These are phyloP conservation scores for Osmerus eperlanus DNA, from an alignment of 2,113 vertebrate genomes.

Conservation along the genomic window DNA sequence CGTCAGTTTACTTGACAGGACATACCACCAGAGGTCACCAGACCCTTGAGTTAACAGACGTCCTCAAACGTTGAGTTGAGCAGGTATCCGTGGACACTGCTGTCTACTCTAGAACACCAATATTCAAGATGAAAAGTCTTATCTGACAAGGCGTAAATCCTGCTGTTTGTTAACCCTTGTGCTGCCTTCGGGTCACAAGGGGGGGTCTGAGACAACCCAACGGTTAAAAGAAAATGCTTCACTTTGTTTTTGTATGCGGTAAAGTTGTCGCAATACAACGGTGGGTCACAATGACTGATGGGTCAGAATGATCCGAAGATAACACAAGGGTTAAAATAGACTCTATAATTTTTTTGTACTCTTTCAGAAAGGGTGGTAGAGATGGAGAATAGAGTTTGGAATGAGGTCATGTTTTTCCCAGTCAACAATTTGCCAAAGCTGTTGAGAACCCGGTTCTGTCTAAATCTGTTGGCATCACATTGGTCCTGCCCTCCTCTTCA, in stretches of 20 bases:
- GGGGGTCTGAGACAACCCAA: too few relatives aligned
- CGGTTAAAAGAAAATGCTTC: too few relatives aligned
- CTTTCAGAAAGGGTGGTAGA: neutral
- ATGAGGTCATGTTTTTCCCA: conserved; percentile 39
- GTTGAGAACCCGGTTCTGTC: too few relatives aligned
- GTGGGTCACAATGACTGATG: too few relatives aligned
- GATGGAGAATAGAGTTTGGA: conserved; percentile 12
- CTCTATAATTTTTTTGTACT: neutral
- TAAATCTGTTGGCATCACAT: too few relatives aligned
- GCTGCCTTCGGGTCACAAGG: too few relatives aligned
- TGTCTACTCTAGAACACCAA: neutral
- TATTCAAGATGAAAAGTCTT: neutral
- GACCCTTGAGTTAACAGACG: neutral
- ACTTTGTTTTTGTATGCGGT: too few relatives aligned
- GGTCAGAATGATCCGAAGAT: too few relatives aligned
- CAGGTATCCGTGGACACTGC: neutral
- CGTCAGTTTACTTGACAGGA: neutral
- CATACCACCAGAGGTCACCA: conserved; percentile 56
- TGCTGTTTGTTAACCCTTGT: neutral
- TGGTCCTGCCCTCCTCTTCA: conserved; percentile 8
- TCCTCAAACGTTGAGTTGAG: neutral
- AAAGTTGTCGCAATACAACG: too few relatives aligned
- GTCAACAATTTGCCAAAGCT: conserved; percentile 5
- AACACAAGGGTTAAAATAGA: too few relatives aligned
- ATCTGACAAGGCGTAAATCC: neutral